Conservation (phyloP, 1,140 invertebrate genomes). For the Megalopta genalis region DNA sequence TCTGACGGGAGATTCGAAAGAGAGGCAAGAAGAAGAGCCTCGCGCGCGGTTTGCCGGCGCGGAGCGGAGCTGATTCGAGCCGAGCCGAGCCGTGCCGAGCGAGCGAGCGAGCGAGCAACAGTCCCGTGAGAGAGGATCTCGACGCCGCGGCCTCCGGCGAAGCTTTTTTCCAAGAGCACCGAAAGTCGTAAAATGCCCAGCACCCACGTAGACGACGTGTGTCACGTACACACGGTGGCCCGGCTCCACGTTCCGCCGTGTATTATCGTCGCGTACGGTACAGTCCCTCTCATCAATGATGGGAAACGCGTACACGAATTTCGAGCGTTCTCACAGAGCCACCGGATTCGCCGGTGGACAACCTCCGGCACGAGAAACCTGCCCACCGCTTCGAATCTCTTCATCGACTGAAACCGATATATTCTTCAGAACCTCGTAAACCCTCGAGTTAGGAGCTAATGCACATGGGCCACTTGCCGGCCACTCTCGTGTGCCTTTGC, state of each 20-base stretch:
- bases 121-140: constrained; percentile 9
- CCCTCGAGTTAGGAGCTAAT: too few species aligned
- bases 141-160: too few species aligned
- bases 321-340: neutral
- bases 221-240: constrained; percentile 61
- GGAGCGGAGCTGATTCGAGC: too few species aligned
- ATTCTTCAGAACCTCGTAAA: too few species aligned
- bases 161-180: constrained; percentile 43
- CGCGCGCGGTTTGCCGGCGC: neutral
- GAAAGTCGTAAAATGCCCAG: constrained; percentile 61
- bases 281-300: constrained; percentile 53
- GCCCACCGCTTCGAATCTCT: too few species aligned
- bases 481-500: too few species aligned
- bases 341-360: neutral
- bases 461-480: too few species aligned
- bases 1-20: constrained; percentile 52
- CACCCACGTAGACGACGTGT: constrained; percentile 61
- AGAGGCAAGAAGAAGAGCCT: neutral
- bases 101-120: too few species aligned
- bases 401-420: too few species aligned
- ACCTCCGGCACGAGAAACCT: too few species aligned
- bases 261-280: constrained; percentile 63
- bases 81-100: too few species aligned
- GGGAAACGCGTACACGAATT: neutral
- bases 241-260: constrained; percentile 46